phyloP scores from a whole-genome alignment of 1,140 invertebrate genomes.

The Zaprionus inermis region DNA sequence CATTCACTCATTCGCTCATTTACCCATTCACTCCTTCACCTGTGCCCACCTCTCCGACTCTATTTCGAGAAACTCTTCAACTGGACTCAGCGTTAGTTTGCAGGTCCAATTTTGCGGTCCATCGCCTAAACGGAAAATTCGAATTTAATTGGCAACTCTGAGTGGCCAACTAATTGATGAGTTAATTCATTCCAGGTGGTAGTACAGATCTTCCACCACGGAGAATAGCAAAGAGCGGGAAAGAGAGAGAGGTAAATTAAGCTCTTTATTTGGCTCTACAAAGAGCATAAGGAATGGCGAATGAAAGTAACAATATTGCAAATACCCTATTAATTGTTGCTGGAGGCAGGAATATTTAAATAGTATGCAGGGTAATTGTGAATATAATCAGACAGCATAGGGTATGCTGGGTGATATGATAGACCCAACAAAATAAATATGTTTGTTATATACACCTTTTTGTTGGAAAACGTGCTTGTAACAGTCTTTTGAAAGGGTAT shows the following conservation, averaged over 20 bases:
- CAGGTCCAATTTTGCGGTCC: constrained; percentile 35
- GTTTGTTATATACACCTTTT: not conserved
- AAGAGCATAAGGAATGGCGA: constrained; percentile 17
- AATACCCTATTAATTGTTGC: not conserved
- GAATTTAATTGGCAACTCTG: constrained; percentile 69
- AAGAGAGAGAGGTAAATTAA: not conserved
- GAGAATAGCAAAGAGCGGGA: not conserved
- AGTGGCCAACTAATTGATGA: constrained; percentile 68
- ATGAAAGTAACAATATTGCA: not conserved
- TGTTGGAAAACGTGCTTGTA: too few species aligned
- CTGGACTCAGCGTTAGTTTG: constrained; percentile 64
- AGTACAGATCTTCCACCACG: constrained; percentile 3
- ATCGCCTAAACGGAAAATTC: constrained; percentile 43
- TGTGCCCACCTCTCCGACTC: not conserved
- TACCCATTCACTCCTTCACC: not conserved
- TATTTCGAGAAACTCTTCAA: constrained; percentile 51
- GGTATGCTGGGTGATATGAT: not conserved
- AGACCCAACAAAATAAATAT: not conserved
- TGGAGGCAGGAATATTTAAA: not conserved
- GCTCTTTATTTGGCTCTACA: constrained; percentile 9
- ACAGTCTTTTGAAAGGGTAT: too few species aligned
- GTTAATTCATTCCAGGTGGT: constrained; percentile 25
- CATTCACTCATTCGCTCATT: constrained; percentile 51
- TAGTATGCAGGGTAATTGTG: not conserved
- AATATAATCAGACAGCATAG: not conserved